These are phyloP conservation scores for Lathamus discolor DNA, from an alignment of 2,113 vertebrate genomes.

Conservation along the genomic window DNA sequence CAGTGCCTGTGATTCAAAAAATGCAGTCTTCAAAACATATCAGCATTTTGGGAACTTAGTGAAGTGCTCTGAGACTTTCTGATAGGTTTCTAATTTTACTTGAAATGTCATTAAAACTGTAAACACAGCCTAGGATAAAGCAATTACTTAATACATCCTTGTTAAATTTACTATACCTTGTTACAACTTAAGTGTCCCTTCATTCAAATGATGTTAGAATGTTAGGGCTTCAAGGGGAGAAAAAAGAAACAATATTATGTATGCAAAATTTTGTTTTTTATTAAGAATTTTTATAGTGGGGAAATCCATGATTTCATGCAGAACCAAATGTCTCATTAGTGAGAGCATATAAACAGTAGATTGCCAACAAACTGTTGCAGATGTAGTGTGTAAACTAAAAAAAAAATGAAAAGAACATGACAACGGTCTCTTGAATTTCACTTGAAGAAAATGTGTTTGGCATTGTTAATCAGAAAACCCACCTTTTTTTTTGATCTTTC, in stretches of 20 bases:
- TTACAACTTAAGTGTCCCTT: neutral
- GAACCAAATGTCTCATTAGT: neutral
- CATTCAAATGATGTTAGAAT: neutral
- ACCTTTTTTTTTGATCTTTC: neutral
- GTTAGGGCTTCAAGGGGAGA: neutral
- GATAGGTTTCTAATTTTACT: neutral
- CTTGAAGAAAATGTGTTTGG: neutral
- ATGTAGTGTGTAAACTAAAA: neutral
- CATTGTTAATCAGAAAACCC: neutral
- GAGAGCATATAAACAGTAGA: neutral
- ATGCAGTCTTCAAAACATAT: neutral
- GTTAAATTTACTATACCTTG: neutral
- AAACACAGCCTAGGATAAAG: neutral
- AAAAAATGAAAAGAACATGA: neutral
- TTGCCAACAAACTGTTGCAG: neutral
- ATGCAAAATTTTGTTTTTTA: neutral
- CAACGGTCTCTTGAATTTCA: fast-evolving
- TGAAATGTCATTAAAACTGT: neutral
- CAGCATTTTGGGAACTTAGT: neutral
- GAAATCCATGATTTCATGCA: neutral
- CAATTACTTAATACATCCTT: neutral
- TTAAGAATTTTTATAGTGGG: neutral
- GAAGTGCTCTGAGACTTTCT: neutral
- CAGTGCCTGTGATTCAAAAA: neutral
- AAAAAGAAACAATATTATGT: neutral